Conservation (phyloP, 2,888 invertebrate genomes). For the Cordylochernes scorpioides region DNA sequence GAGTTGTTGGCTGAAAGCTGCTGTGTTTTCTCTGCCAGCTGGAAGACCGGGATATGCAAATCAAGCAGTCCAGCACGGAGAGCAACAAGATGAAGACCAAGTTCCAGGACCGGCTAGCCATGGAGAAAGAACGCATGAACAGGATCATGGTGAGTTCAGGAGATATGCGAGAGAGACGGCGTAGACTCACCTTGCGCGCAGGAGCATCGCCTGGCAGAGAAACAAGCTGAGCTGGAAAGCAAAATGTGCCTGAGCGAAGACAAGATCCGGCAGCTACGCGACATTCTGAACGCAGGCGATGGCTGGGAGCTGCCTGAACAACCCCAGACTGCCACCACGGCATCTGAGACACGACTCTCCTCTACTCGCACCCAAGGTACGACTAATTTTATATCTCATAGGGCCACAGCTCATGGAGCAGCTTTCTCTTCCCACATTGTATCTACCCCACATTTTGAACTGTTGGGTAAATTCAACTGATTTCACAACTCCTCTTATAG, state of each 20-base stretch:
- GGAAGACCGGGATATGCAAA: conserved; percentile 26
- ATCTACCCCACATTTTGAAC: too few relatives aligned
- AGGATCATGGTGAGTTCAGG: conserved; percentile 9
- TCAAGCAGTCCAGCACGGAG: conserved; percentile 27
- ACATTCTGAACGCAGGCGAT: conserved; percentile 30
- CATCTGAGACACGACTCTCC: too few relatives aligned
- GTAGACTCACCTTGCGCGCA: background rate
- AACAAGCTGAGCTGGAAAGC: conserved; percentile 15
- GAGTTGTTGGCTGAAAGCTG: background rate
- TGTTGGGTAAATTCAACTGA: too few relatives aligned
- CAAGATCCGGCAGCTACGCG: conserved; percentile 32
- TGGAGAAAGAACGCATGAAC: conserved; percentile 33
- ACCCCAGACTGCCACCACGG: too few relatives aligned
- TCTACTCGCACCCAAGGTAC: too few relatives aligned
- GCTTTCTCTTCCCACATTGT: too few relatives aligned
- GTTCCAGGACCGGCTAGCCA: conserved; percentile 30
- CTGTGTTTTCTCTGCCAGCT: conserved; percentile 17
- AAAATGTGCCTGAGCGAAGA: conserved; percentile 34
- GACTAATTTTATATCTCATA: too few relatives aligned
- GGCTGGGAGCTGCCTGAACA: conserved; percentile 7
- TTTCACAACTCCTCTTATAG: too few relatives aligned
- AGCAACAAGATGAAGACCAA: conserved; percentile 28
- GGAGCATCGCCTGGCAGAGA: conserved; percentile 10
- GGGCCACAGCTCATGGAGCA: too few relatives aligned
- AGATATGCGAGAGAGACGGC: background rate